These are phyloP conservation scores for Apotomis betuletana DNA, from an alignment of 2,888 invertebrate genomes.

Conservation along the genomic window DNA sequence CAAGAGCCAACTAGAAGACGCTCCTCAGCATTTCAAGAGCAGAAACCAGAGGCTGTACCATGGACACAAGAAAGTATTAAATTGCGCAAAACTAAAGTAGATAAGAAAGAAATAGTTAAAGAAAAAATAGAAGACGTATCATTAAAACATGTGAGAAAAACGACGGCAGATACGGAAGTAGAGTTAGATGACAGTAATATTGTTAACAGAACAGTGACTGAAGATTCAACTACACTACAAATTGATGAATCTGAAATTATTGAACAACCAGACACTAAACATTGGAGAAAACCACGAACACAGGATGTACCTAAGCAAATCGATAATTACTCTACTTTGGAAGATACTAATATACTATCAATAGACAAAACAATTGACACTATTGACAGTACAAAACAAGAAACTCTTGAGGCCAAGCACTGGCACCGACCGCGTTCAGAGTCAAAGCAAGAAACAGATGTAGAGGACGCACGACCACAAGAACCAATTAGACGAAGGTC, in stretches of 20 bases:
- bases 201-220: slow-evolving; percentile 30
- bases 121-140: slow-evolving; percentile 78
- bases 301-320: slow-evolving; percentile 43
- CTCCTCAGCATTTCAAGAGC: slow-evolving; percentile 49
- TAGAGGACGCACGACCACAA: slow-evolving; percentile 35
- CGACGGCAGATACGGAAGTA: slow-evolving; percentile 64
- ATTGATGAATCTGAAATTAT: slow-evolving; percentile 20
- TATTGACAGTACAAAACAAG: slow-evolving; percentile 32
- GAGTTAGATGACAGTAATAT: slow-evolving; percentile 67
- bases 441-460: slow-evolving; percentile 42
- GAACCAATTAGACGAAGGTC: slow-evolving; percentile 24
- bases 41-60: slow-evolving; percentile 69
- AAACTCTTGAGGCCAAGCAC: slow-evolving; percentile 42
- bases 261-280: slow-evolving; percentile 40
- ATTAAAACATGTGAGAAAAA: slow-evolving; percentile 68
- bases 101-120: slow-evolving; percentile 81
- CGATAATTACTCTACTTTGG: slow-evolving; percentile 51
- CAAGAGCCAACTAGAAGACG: slow-evolving; percentile 31
- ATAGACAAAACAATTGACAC: slow-evolving; percentile 26
- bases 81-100: slow-evolving; percentile 84
- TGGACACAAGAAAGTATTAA: slow-evolving; percentile 86
- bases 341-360: slow-evolving; percentile 32
- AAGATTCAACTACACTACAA: slow-evolving; percentile 41
- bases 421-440: slow-evolving; percentile 46
- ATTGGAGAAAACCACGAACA: slow-evolving; percentile 43